Evolutionary conservation across 2,888 invertebrate species (phyloP), one percentile per base, ranked within the genome.

Genomic region (Spilarctia lutea): DNA sequence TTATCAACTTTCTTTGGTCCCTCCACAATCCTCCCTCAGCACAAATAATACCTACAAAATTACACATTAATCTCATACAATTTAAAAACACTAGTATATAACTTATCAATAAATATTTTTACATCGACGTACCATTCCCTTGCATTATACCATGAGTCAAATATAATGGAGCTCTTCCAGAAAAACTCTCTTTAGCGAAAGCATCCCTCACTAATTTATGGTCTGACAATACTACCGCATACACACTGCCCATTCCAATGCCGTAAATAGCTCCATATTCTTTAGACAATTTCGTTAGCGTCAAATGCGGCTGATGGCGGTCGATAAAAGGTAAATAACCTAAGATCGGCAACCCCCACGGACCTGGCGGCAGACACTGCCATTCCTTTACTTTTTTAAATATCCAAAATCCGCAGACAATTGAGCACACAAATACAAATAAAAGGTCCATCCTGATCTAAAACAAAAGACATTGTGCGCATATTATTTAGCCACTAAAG

Each of bases 81-180:
- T 18, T 10, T 10, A 48, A 20, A 35, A 68, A 30, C 30, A 68
- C n/a, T 18, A 2, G 27, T 42, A 16, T 67, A 52, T 11, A 35
- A 52, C 11, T 33, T 24, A 33, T 18, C 30, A 18, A 30, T 30
- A 63, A 63, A 18, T 63, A 18, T 18, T 30, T 33, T n/a, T 52
- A 52, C 60, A 48, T 70, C 66, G 39, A 81, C 97, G 97, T 92
- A 98, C 99, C 99, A 89, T 98, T 97, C 83, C 98, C 98, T 77
- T 97, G 96, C 98, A 98, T 98, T 77, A 98, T 97, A 52, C 98
- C 98, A 88, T 98, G 98, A 0, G 98, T 98, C 68, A 98, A 92
- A 90, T 97, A 98, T 2, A 99, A 96, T 2, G 98, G 98, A 0
- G 98, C 98, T 79, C 98, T 95, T 24, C 98, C 98, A 6, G 97